Evolutionary conservation across 1,140 invertebrate genomes (phyloP).

Genomic region (Leucophenga varia): DNA sequence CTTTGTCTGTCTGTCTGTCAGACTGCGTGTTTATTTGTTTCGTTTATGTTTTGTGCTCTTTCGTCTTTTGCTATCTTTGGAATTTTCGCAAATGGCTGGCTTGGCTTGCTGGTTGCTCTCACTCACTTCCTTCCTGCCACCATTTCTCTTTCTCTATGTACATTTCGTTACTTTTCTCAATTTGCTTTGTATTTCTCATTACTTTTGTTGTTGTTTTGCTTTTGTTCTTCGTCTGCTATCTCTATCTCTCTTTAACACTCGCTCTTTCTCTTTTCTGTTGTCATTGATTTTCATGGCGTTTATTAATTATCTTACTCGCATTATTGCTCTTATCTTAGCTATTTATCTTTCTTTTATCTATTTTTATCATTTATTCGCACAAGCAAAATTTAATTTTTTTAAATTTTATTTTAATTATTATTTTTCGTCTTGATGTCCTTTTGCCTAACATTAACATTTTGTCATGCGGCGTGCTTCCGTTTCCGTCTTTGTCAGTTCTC

Average conservation of each 20-base stretch:
- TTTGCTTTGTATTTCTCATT: constrained; percentile 4
- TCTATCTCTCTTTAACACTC: background rate
- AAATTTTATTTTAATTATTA: constrained; percentile 15
- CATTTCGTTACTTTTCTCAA: constrained; percentile 25
- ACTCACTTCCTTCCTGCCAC: background rate
- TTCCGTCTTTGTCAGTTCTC: background rate
- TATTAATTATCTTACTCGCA: constrained; percentile 17
- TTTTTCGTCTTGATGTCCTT: no score
- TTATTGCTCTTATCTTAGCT: background rate
- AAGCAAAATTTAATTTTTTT: constrained; percentile 30
- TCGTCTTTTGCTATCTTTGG: no score
- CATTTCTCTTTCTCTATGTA: constrained; percentile 1
- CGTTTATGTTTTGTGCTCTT: no score
- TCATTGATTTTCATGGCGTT: constrained; percentile 31
- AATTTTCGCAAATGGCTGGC: no score
- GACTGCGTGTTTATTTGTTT: no score
- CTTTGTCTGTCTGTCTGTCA: no score
- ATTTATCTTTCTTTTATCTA: constrained; percentile 22
- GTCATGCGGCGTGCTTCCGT: no score
- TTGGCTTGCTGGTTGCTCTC: no score
- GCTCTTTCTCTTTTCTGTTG: background rate
- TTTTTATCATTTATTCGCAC: constrained; percentile 12
- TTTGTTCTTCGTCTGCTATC: background rate
- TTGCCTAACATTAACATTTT: no score
- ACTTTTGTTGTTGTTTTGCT: background rate